These are phyloP conservation scores for Bubalus kerabau DNA, from an alignment of 2,113 vertebrate species.

Conservation along the genomic window DNA sequence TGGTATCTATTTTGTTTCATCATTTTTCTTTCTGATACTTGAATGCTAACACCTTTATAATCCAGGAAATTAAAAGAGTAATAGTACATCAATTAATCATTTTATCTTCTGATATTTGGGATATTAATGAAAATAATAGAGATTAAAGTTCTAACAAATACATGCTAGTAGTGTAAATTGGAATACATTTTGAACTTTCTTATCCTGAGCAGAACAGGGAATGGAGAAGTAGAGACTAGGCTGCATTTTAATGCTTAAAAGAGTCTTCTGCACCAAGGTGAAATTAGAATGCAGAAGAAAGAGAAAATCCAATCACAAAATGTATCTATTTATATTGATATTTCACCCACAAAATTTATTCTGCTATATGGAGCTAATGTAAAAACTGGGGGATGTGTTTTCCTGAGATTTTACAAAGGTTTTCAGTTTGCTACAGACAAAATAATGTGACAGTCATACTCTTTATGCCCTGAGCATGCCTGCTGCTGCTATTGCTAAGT, in stretches of 20 bases:
- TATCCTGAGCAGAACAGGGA: not conserved
- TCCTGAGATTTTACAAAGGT: not conserved
- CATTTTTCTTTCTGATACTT: not conserved
- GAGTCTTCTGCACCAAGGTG: not conserved
- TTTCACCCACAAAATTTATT: not conserved
- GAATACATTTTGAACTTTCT: not conserved
- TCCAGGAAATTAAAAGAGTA: not conserved
- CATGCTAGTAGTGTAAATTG: rapidly evolving
- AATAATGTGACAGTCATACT: not conserved
- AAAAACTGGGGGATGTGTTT: not conserved
- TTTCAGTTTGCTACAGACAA: not conserved
- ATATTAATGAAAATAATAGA: not conserved
- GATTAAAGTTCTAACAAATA: not conserved
- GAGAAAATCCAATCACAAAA: not conserved
- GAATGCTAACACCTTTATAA: not conserved
- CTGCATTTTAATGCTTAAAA: not conserved
- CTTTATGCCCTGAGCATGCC: not conserved
- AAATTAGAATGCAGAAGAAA: not conserved
- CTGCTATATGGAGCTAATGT: not conserved
- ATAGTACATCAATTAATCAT: not conserved
- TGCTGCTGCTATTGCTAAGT: no score
- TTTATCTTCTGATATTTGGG: not conserved
- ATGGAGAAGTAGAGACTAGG: not conserved
- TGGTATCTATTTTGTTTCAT: not conserved
- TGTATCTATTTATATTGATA: not conserved